Base-by-base conservation (phyloP, 2,113 vertebrate genomes). In the Barnardius zonarius region DNA sequence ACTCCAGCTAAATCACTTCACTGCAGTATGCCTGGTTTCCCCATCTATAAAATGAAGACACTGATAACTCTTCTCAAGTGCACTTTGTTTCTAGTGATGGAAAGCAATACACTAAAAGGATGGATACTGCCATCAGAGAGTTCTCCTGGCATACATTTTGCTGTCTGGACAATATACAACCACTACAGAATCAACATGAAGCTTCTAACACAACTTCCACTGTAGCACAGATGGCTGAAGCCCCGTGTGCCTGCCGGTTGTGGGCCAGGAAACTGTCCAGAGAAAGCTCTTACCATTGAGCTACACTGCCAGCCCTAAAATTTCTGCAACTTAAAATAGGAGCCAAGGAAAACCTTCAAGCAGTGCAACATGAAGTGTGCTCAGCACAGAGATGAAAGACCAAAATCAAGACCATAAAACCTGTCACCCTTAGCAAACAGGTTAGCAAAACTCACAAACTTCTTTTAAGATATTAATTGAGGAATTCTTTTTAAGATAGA, bases 311-410 rank as follows among this genome's bases (percentile, higher is more conserved):
- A 94, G 75, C 44, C 66, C 41, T 52, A 48, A 79, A 19, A 92
- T 76, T 79, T 92, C 73, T 2, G 1, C 74, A 62, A 41, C 35
- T 75, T 57, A 57, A 72, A 88, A 82, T 0, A 89, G 88, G 28
- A 94, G 80, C 62, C 83, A 84, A 92, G 52, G 66, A 88, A 94
- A 93, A 82, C 37, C 48, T 82, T 63, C 69, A 72, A 93, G 67
- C 69, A 86, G 49, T 16, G 61, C 33, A 79, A 86, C 55, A 30
- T 20, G 51, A 78, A 88, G 59, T 1, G 5, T 37, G 76, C 55
- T 78, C 51, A 92, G 68, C 39, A 37, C 7, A 64, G 46, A 83
- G 46, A 72, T 64, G 73, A n/a, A 95, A 88, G 75, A 83, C 1
- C 0, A 3, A 81, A 90, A 88, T 23, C 52, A 83, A 75, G 59